Evolutionary conservation across 2,888 invertebrate genomes (phyloP), one percentile per base, ranked within the genome.

Genomic region (Drosophila barbarae): DNA sequence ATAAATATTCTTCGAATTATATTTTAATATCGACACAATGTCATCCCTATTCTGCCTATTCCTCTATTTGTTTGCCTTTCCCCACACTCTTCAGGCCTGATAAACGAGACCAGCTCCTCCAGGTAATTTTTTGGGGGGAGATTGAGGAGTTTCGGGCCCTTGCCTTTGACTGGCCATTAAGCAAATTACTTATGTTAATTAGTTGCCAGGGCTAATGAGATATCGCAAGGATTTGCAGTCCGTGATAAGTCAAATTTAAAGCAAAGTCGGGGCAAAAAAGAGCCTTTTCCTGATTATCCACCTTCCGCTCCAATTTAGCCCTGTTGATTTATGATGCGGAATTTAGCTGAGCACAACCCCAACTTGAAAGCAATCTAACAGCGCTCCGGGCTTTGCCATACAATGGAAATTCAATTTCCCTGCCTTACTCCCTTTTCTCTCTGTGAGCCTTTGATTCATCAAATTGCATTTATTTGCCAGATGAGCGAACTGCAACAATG

Each of bases 111-210:
- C 28, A n/a, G 50, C 42, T 30, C n/a, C 30, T 30, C 35, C 51
- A 61, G 61, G 63, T 61, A 32, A 21, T 21, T 35, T 30, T 34
- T 15, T 15, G 15, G 30, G 30, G 13, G 26, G 18, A 34, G 55
- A 68, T 39, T 23, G 47, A 39, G 63, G 69, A 82, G 60, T 61
- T 71, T 68, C 66, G 52, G 55, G 73, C 76, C 69, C 54, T 52
- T 58, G 65, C 64, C 73, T 78, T 68, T 59, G 44, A 50, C 50
- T 44, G 46, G 69, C 70, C 72, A 71, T 73, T 70, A 72, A 71
- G 72, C 72, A 76, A 82, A 84, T 82, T 84, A 82, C 78, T 82
- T 84, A 84, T 84, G 82, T 76, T 82, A 82, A 82, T 82, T 84
- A 84, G 83, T 68, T 77, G 71, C 59, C 57, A 61, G 54, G 68